phyloP scores from a whole-genome alignment of 2,888 invertebrate genomes.

The Myopa tessellatipennis region DNA sequence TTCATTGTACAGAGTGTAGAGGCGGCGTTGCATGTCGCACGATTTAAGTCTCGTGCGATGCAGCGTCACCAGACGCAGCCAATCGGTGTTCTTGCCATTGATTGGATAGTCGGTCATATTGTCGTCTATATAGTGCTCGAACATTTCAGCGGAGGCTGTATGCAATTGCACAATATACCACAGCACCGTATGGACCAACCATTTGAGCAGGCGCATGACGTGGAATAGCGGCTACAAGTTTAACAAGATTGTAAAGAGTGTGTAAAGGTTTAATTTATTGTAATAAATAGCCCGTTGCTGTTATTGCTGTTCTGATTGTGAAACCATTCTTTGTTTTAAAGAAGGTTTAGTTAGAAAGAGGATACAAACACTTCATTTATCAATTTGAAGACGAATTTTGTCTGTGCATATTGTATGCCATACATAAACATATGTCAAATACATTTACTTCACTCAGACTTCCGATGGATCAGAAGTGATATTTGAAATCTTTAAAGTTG shows the following conservation, averaged over 20 bases:
- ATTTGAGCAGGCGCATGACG: slow-evolving; percentile 71
- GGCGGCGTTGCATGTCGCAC: slow-evolving; percentile 81
- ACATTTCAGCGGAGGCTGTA: slow-evolving; percentile 69
- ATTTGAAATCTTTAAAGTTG: too few relatives aligned
- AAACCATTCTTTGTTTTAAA: too few relatives aligned
- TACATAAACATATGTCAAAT: too few relatives aligned
- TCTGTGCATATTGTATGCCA: too few relatives aligned
- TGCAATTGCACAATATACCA: slow-evolving; percentile 73
- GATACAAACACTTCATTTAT: too few relatives aligned
- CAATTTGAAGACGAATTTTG: too few relatives aligned
- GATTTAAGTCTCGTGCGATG: slow-evolving; percentile 85
- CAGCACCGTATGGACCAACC: slow-evolving; percentile 72
- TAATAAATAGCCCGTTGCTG: too few relatives aligned
- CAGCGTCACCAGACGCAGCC: slow-evolving; percentile 75
- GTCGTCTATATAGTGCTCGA: slow-evolving; percentile 69
- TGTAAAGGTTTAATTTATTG: background rate
- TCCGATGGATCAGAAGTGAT: too few relatives aligned
- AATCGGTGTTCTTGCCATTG: slow-evolving; percentile 71
- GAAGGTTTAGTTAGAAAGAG: too few relatives aligned
- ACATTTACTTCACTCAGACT: too few relatives aligned
- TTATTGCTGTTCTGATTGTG: background rate
- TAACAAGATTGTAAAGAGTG: background rate
- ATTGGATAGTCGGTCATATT: slow-evolving; percentile 67
- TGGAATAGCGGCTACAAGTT: slow-evolving; percentile 72
- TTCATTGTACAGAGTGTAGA: slow-evolving; percentile 70